These are phyloP conservation scores for Caenorhabditis panamensis DNA, from an alignment of 2,888 invertebrate genomes.

Conservation along the genomic window DNA sequence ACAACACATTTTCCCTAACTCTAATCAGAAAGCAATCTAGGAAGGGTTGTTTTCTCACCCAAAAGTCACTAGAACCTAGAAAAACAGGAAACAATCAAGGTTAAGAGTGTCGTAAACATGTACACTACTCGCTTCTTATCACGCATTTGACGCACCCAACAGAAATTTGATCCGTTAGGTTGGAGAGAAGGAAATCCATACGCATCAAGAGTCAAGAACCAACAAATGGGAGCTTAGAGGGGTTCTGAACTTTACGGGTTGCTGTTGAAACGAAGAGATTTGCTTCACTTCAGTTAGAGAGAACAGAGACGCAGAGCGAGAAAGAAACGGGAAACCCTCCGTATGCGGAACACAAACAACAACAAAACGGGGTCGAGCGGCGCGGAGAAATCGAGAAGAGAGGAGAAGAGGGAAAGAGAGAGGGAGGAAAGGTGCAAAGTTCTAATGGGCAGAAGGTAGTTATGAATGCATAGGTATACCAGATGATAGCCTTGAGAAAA, in stretches of 20 bases:
- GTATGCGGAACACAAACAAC: constrained; percentile 5
- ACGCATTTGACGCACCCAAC: too few relatives aligned
- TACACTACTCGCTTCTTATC: neutral
- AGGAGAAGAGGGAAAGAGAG: constrained; percentile 14
- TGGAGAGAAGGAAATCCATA: neutral
- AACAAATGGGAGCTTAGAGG: neutral
- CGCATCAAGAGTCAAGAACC: neutral
- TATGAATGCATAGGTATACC: neutral
- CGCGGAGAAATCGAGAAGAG: neutral
- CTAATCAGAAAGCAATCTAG: too few relatives aligned
- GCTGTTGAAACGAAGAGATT: neutral
- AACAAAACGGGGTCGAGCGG: neutral
- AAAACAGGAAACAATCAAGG: neutral
- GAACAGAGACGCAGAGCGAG: constrained; percentile 6
- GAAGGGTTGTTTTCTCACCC: too few relatives aligned
- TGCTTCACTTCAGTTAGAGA: neutral
- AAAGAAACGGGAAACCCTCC: neutral
- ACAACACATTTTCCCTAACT: too few relatives aligned
- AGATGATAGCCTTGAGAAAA: neutral
- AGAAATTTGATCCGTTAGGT: neutral
- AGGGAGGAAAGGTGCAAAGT: constrained; percentile 4
- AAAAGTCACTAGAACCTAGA: neutral
- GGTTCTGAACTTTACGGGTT: neutral
- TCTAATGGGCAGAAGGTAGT: too few relatives aligned
- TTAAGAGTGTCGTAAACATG: constrained; percentile 3